These are phyloP conservation scores for Mayetiola destructor DNA, from an alignment of 2,888 invertebrate genomes.

Conservation along the genomic window DNA sequence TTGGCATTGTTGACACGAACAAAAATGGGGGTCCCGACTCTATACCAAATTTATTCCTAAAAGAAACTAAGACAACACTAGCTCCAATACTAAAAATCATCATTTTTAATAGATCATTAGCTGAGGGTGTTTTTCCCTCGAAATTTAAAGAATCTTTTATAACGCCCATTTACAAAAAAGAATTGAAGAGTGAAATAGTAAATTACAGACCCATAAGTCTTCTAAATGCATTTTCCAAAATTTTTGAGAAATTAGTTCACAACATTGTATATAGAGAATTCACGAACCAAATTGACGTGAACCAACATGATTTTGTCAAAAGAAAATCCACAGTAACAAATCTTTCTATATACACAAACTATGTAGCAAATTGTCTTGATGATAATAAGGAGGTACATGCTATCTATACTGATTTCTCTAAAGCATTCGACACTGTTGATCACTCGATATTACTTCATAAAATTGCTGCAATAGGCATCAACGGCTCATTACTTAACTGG, in stretches of 20 bases:
- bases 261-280: not conserved
- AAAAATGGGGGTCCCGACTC: not conserved
- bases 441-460: not conserved
- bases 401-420: conserved; percentile 3
- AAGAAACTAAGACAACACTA: too few relatives aligned
- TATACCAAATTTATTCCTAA: too few relatives aligned
- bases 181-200: not conserved
- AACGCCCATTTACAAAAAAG: conserved; percentile 5
- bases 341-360: not conserved
- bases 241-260: not conserved
- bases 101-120: not conserved
- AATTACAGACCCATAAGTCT: not conserved
- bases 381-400: not conserved
- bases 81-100: too few relatives aligned
- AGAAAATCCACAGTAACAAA: not conserved
- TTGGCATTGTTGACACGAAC: not conserved
- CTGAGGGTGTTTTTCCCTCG: not conserved
- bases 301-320: not conserved
- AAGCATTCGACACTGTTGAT: conserved; percentile 2
- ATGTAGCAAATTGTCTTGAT: not conserved
- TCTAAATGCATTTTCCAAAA: not conserved
- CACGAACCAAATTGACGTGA: not conserved
- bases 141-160: not conserved
- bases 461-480: not conserved
- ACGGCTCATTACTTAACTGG: not conserved